A percentile compares a stretch with the other conserved stretches of the same genome.
These are phyloP conservation scores for Bambusicola thoracicus DNA, from an alignment of 2,113 vertebrate species.

Conservation along the genomic window DNA sequence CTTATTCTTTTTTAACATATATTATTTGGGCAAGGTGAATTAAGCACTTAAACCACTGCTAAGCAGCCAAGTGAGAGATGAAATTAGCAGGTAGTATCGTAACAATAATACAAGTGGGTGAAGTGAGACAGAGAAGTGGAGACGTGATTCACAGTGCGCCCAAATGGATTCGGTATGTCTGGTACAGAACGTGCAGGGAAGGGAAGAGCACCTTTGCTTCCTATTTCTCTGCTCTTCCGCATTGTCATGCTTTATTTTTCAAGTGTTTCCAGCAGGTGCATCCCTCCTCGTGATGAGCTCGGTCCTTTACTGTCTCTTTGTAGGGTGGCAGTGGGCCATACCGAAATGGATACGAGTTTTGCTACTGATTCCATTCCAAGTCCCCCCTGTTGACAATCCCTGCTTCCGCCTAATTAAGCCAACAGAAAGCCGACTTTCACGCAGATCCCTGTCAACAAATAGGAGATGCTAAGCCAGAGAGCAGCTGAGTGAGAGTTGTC, in stretches of 20 bases:
- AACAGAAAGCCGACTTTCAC: slow-evolving; percentile 7
- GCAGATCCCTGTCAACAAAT: slow-evolving; percentile 2
- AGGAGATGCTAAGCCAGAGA: not conserved
- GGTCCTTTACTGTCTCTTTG: not conserved
- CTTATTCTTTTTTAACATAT: not conserved
- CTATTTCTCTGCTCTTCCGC: not conserved
- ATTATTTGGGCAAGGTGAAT: not conserved
- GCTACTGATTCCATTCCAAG: not conserved
- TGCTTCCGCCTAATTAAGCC: not conserved
- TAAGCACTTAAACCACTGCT: not conserved
- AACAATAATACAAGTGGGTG: not conserved
- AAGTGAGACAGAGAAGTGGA: not conserved
- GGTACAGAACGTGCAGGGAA: not conserved
- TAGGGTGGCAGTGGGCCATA: not conserved
- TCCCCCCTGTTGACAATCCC: not conserved
- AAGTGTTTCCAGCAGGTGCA: slow-evolving; percentile 6
- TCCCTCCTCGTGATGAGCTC: not conserved
- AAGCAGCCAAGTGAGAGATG: not conserved
- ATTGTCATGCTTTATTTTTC: not conserved
- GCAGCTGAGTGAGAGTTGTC: not conserved
- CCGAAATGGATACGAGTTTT: not conserved
- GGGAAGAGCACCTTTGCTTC: not conserved
- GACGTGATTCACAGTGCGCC: not conserved
- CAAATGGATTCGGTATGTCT: not conserved
- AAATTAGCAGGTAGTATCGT: not conserved